phyloP scores from a whole-genome alignment of 2,113 vertebrate species.

The Charadrius vociferus region DNA sequence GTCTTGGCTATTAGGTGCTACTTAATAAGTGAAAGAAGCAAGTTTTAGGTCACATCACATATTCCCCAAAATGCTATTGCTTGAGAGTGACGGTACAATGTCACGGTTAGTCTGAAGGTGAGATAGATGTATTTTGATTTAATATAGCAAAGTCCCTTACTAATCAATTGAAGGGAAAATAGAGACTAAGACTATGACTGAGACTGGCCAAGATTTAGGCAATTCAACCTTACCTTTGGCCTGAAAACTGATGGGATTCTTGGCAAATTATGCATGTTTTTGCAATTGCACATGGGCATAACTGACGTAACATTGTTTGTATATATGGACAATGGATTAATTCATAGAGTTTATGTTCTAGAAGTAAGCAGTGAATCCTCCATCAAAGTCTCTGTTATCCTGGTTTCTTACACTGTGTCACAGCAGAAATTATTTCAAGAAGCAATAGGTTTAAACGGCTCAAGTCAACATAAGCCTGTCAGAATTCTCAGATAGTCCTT shows the following conservation, averaged over 20 bases:
- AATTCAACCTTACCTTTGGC: background rate
- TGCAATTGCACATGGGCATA: background rate
- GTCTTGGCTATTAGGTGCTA: background rate
- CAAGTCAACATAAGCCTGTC: background rate
- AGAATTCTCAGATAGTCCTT: background rate
- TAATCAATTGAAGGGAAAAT: background rate
- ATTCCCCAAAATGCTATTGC: background rate
- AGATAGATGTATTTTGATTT: background rate
- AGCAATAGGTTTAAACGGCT: background rate
- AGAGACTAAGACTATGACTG: background rate
- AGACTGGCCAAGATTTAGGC: background rate
- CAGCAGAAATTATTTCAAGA: background rate
- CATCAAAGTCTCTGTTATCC: background rate
- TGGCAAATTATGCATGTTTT: background rate
- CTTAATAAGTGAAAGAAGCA: background rate
- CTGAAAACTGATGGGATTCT: background rate
- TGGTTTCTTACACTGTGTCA: background rate
- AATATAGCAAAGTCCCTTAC: background rate
- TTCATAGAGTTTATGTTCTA: background rate
- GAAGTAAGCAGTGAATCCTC: background rate
- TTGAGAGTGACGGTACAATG: background rate
- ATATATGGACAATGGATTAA: background rate
- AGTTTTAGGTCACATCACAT: background rate
- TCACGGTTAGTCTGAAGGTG: background rate
- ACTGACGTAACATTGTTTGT: background rate